Evolutionary conservation across 2,113 vertebrate species (phyloP), one percentile per base, ranked within the genome.

Genomic region (Hepsetus odoe): DNA sequence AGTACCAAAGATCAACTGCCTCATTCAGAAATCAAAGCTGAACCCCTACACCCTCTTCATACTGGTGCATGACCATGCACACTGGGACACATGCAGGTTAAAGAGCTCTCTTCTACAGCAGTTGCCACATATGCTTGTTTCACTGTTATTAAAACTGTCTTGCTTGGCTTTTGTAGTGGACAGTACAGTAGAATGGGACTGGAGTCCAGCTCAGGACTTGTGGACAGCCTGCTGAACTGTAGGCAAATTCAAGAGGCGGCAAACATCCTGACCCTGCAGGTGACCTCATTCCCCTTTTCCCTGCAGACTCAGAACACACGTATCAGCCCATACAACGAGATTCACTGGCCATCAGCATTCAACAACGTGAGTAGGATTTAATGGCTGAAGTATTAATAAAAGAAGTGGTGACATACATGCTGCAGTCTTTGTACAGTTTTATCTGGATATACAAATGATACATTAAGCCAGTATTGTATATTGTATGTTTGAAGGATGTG

Each of bases 21-120:
- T 99, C 75, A 94, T 96, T 80, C 95, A 96, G 59, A 97, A 93
- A 85, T 94, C 96, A 28, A 89, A 94, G 85, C 93, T 92, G 85
- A 98, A 96, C 84, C 95, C 96, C 0, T 96, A 97, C 73, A 99
- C 97, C 0, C 91, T 99, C n/a, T 97, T 98, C 83, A 92, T 99
- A 80, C 88, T 99, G 42, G 94, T 99, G 81, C 97, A 99, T 6
- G 98, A 99, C 88, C 98, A 99, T 0, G 97, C 98, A 13, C 98
- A 99, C 87, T 97, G 96, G 94, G 96, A 98, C 81, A 90, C 98
- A 22, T 93, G 91, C 91, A 98, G 95, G 98, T 97, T 79, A 87
- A 84, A 4, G 26, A 35, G 5, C 7, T 62, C 16, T 24, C 20
- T 14, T 51, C 4, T 58, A 9, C 18, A 2, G 46, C 42, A 5